Evolutionary conservation across 2,888 invertebrate genomes (phyloP), one percentile per base, ranked within the genome.

Genomic region (Frankliniella fusca): DNA sequence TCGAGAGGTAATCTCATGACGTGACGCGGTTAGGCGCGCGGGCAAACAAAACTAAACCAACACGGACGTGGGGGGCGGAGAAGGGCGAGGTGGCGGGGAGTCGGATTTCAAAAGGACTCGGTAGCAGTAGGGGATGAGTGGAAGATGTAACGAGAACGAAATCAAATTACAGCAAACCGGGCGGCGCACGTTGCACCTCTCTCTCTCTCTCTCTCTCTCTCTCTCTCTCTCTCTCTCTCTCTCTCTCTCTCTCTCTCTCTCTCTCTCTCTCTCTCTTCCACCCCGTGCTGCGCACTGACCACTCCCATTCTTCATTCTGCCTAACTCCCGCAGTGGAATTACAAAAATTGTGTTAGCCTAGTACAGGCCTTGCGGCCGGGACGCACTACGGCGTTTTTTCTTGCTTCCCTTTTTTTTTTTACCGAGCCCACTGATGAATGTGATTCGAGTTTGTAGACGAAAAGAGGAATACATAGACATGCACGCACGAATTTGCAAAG

Each of bases 141-240:
- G 61, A 61, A 61, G 61, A 61, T n/a, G 70, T 23, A 76, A 76
- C 70, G 70, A 76, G 70, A 23, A n/a, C 23, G 70, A 76, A 76
- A 76, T 76, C 70, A 76, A 76, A 76, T 76, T 76, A 76, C 27
- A 27, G 70, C 70, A 38, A 38, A 38, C 38, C 38, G 38, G 38
- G 20, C 54, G 54, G 54, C 54, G 54, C 54, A 54, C 54, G 54
- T 20, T 20, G 18, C 5, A 15, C 5, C 54, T 15, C 54, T 20
- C 70, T 23, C 23, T 27, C 70, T n/a, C 70, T 8, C 70, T 23
- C 23, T 9, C 9, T 9, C 70, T 70, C 70, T 9, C 8, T 8
- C 70, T 23, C 70, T 23, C 70, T 23, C 70, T 23, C 70, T 8
- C 70, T 27, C 70, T 76, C 70, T 10, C 70, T 76, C 70, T 11